Base-by-base conservation (phyloP, 2,113 vertebrate species). In the Excalfactoria chinensis region DNA sequence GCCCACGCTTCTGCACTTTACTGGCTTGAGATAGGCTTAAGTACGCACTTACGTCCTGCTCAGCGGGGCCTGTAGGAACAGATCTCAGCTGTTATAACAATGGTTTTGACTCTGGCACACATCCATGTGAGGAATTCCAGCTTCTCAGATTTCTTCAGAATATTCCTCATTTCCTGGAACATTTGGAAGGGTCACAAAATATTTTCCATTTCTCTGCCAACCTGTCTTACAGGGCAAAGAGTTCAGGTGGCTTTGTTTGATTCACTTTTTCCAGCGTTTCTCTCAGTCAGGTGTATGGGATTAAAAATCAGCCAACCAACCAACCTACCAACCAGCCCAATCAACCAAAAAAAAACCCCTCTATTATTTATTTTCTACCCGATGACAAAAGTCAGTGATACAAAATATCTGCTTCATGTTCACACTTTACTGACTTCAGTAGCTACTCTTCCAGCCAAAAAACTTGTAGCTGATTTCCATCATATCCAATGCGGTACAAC, bases 31-130 rank as follows among this genome's bases (percentile, higher is more conserved):
- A 66, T 58, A 68, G 23, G 72, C 66, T 94, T 78, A 84, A 81
- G 75, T 48, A 60, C 0, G 0, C 68, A 53, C 60, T 93, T 81
- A 74, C 23, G n/a, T 40, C 43, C 86, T 11, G 40, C 58, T 93
- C 48, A 72, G 0, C 46, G 44, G 66, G 69, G 76, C 88, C 80
- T 78, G 72, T 34, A 78, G 80, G 60, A 95, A 86, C 77, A 93
- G 62, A 93, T 94, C 84, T 72, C 93, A 88, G 88, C 81, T 94
- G 77, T 86, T 86, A 32, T 1, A 90, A 88, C 76, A 96, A 94
- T 55, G 76, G 37, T 73, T 91, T 91, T 84, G 28, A 56, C 60
- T 73, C 60, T 89, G 92, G 79, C 92, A 81, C 0, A 0, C 21
- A 84, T 74, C 66, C 10, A 2, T 48, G 43, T 3, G 4, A 80